A percentile compares a stretch with the other conserved stretches of the same genome.
These are phyloP conservation scores for Tenthredo distinguenda DNA, from an alignment of 2,888 invertebrate species.

Conservation along the genomic window DNA sequence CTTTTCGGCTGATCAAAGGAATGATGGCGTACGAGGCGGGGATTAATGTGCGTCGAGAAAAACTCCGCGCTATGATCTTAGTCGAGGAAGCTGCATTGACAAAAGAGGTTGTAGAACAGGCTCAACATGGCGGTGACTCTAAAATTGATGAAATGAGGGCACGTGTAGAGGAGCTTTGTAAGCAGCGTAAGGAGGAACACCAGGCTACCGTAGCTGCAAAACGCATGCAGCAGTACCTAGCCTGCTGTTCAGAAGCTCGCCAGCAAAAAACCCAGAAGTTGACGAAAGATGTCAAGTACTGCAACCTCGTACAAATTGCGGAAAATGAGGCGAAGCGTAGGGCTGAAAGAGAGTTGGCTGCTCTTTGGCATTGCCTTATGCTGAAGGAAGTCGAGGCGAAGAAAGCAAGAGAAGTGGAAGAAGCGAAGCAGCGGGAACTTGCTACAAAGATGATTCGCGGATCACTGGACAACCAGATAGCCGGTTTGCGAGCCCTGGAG, in stretches of 20 bases:
- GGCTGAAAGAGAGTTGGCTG: conserved; percentile 81
- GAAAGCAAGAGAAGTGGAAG: conserved; percentile 61
- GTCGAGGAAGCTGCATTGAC: conserved; percentile 79
- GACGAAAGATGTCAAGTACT: conserved; percentile 79
- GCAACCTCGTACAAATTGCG: conserved; percentile 82
- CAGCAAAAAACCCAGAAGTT: conserved; percentile 78
- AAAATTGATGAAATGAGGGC: conserved; percentile 80
- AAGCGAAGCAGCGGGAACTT: conserved; percentile 56
- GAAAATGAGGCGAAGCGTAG: conserved; percentile 81
- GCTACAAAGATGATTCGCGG: conserved; percentile 54
- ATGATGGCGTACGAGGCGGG: conserved; percentile 79
- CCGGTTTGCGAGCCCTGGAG: conserved; percentile 63
- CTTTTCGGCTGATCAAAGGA: conserved; percentile 68
- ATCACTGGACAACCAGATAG: conserved; percentile 67
- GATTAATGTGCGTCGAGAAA: conserved; percentile 77
- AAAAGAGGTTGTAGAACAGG: conserved; percentile 80
- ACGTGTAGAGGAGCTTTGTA: conserved; percentile 78
- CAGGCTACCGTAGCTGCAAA: conserved; percentile 78
- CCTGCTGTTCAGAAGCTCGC: conserved; percentile 78
- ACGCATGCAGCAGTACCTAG: conserved; percentile 77
- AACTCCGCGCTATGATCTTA: conserved; percentile 74
- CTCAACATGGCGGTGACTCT: conserved; percentile 79
- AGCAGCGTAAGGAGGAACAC: conserved; percentile 80
- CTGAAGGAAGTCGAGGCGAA: conserved; percentile 81
- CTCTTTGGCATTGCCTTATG: conserved; percentile 82